phyloP scores from a whole-genome alignment of 2,888 invertebrate species.

The Cerceris rybyensis region DNA sequence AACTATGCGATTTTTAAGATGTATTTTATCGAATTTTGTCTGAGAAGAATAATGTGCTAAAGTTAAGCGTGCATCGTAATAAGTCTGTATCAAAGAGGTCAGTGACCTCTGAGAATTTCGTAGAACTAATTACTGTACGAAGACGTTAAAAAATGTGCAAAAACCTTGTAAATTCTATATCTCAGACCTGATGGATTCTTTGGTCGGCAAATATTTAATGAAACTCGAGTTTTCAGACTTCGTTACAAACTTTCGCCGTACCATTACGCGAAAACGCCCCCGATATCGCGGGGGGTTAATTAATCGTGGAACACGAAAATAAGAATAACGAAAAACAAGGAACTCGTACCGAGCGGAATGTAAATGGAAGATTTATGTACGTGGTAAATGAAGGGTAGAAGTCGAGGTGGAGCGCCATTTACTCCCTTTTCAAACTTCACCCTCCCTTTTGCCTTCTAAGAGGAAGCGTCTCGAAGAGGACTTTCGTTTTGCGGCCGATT shows the following conservation, averaged over 20 bases:
- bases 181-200: background rate
- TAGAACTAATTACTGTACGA: too few species aligned
- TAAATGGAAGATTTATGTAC: constrained; percentile 64
- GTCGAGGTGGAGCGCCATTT: constrained; percentile 59
- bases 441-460: constrained; percentile 31
- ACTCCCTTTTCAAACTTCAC: constrained; percentile 57
- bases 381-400: constrained; percentile 57
- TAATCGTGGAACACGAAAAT: constrained; percentile 41
- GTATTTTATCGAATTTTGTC: too few species aligned
- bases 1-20: too few species aligned
- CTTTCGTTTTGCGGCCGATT: constrained; percentile 57
- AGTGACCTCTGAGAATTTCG: too few species aligned
- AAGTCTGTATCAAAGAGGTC: too few species aligned
- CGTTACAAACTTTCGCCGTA: constrained; percentile 10
- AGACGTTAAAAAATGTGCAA: too few species aligned
- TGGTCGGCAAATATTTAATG: background rate
- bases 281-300: constrained; percentile 48
- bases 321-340: constrained; percentile 29
- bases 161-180: too few species aligned
- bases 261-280: background rate
- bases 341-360: constrained; percentile 32
- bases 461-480: constrained; percentile 44
- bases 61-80: too few species aligned
- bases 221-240: constrained; percentile 2
- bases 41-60: too few species aligned